A percentile compares a stretch with the other conserved stretches of the same genome.
phyloP scores from a whole-genome alignment of 2,113 vertebrate genomes.

The Antidorcas marsupialis region DNA sequence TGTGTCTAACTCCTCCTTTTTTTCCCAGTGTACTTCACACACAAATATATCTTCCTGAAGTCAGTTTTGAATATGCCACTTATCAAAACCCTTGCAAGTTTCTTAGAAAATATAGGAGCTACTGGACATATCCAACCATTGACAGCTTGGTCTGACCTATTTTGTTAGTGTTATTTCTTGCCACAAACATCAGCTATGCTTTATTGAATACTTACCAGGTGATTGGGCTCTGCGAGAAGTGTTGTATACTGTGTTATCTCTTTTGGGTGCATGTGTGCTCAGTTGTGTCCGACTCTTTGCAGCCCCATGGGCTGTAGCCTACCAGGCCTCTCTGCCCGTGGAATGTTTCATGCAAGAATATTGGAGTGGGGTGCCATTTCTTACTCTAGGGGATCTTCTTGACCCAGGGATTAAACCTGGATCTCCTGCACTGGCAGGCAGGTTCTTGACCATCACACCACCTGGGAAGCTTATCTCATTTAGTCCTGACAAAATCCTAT shows the following conservation, averaged over 20 bases:
- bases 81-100: not conserved
- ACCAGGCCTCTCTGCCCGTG: not conserved
- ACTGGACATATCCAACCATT: not conserved
- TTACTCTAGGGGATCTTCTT: not conserved
- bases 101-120: not conserved
- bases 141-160: not conserved
- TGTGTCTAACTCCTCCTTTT: not conserved
- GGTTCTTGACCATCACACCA: not conserved
- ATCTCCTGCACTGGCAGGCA: not conserved
- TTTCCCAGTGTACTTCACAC: not conserved
- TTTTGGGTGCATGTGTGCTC: not conserved
- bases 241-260: not conserved
- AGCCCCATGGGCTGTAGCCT: not conserved
- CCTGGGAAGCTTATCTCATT: not conserved
- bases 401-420: not conserved
- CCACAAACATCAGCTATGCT: not conserved
- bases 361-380: not conserved
- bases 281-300: not conserved
- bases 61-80: not conserved
- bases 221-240: not conserved
- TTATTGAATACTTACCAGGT: not conserved
- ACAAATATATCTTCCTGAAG: not conserved
- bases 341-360: not conserved
- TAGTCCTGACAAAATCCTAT: not conserved
- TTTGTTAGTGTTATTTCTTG: not conserved